Conservation (phyloP, 2,113 vertebrate genomes). For the Trematocara nigrifrons region DNA sequence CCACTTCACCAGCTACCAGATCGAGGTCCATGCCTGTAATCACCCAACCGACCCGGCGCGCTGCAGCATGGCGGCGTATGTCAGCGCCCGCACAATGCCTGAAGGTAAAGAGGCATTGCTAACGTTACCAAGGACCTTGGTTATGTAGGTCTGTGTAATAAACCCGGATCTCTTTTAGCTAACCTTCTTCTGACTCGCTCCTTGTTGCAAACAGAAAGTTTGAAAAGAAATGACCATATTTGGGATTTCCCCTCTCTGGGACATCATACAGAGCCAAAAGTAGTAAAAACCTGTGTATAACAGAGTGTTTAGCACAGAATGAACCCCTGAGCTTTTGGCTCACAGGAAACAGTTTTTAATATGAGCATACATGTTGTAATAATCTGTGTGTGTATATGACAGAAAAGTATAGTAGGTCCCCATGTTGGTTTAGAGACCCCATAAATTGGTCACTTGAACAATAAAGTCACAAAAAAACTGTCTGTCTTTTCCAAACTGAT, state of each 20-base stretch:
- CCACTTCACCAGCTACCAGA: constrained; percentile 95
- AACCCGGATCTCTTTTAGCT: not conserved
- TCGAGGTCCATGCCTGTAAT: constrained; percentile 95
- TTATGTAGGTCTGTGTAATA: not conserved
- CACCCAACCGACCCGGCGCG: constrained; percentile 67
- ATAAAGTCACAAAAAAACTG: not conserved
- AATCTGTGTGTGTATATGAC: not conserved
- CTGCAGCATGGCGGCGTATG: constrained; percentile 90
- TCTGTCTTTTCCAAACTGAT: not conserved
- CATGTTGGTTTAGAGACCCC: not conserved
- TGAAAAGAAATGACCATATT: not conserved
- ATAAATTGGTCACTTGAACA: not conserved
- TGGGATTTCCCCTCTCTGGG: not conserved
- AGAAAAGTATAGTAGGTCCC: not conserved
- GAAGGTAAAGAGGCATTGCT: constrained; percentile 73
- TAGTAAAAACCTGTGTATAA: not conserved
- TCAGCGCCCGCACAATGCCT: constrained; percentile 94
- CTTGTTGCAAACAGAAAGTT: not conserved
- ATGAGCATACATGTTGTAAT: not conserved
- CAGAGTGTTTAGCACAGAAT: not conserved
- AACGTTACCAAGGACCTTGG: not conserved
- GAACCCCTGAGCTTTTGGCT: not conserved
- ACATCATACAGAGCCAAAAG: not conserved
- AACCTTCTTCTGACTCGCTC: not conserved
- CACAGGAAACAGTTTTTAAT: not conserved